Evolutionary conservation across 2,797 vertebrate species (phyloP).

Genomic region (Acanthopagrus latus): DNA sequence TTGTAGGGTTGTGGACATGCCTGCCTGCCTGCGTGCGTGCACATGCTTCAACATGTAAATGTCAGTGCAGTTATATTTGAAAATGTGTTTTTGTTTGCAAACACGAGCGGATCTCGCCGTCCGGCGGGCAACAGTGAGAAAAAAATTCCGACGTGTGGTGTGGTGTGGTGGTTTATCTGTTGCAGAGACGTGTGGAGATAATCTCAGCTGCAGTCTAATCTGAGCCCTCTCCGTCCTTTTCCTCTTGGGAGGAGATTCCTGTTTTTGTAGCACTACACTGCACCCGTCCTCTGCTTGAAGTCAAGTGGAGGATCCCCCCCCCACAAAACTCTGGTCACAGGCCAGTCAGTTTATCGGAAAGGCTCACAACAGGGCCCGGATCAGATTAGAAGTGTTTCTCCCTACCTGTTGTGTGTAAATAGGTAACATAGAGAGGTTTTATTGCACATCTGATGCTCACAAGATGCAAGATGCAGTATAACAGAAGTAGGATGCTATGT

Average conservation of each 20-base stretch:
- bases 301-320: slow-evolving; percentile 19
- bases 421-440: slow-evolving; percentile 65
- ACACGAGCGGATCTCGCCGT: slow-evolving; percentile 28
- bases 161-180: slow-evolving; percentile 17
- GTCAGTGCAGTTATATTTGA: slow-evolving; percentile 51
- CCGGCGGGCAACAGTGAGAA: slow-evolving; percentile 8
- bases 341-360: slow-evolving; percentile 40
- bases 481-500: slow-evolving; percentile 41
- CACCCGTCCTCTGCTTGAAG: slow-evolving; percentile 35
- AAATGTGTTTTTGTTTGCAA: slow-evolving; percentile 49
- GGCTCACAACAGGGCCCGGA: slow-evolving; percentile 34
- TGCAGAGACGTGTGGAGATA: slow-evolving; percentile 38
- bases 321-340: slow-evolving; percentile 24
- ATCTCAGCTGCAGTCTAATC: slow-evolving; percentile 67
- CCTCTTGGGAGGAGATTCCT: slow-evolving; percentile 54
- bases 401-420: slow-evolving; percentile 64
- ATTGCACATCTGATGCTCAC: slow-evolving; percentile 67
- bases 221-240: slow-evolving; percentile 63
- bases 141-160: not conserved
- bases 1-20: slow-evolving; percentile 50
- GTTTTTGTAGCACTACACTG: slow-evolving; percentile 76
- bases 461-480: slow-evolving; percentile 60
- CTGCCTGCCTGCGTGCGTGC: slow-evolving; percentile 47
- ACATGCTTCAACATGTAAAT: slow-evolving; percentile 61
- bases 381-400: slow-evolving; percentile 51